Evolutionary conservation across 2,113 vertebrate genomes (phyloP), one percentile per base, ranked within the genome.

Genomic region (Syngnathus scovelli): DNA sequence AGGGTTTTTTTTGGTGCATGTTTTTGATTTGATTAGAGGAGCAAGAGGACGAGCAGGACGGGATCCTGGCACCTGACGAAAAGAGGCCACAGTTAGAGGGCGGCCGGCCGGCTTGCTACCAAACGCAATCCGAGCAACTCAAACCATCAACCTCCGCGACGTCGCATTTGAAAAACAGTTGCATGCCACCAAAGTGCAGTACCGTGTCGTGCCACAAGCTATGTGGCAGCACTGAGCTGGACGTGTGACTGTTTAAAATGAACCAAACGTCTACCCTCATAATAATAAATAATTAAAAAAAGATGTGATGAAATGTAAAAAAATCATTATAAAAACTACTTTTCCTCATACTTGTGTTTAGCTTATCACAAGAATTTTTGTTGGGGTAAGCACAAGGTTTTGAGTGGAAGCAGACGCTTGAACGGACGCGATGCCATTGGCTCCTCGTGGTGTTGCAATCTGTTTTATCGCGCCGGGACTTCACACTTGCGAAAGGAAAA

Each of bases 41-140:
- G 81, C 79, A 90, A 81, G 80, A 90, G 87, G 83, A 90, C 66
- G 78, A 92, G 81, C 83, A 90, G 86, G 59, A 88, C 76, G 46
- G 86, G 85, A 64, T 91, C 87, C 58, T 91, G 83, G 64, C 80
- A 91, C 87, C 85, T 91, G 89, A 81, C 86, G 78, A 81, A 84
- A 66, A 86, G 72, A 90, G 80, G 81, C 64, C 62, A 74, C 68
- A 73, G 81, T 86, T 78, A 89, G 52, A 55, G 21, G 4, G 6
- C 23, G 27, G 21, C 21, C 23, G 27, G 21, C 21, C 21, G 13
- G 52, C 52, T 1, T 3, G 27, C 27, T 33, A 33, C 27, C 2
- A 33, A 33, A 33, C 3, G 27, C 27, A 33, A 33, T 33, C 27
- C 27, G 27, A 33, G 27, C 27, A 33, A 33, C 27, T 33, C 27